Base-by-base conservation (phyloP, 2,113 vertebrate species). In the Aplodontia rufa region DNA sequence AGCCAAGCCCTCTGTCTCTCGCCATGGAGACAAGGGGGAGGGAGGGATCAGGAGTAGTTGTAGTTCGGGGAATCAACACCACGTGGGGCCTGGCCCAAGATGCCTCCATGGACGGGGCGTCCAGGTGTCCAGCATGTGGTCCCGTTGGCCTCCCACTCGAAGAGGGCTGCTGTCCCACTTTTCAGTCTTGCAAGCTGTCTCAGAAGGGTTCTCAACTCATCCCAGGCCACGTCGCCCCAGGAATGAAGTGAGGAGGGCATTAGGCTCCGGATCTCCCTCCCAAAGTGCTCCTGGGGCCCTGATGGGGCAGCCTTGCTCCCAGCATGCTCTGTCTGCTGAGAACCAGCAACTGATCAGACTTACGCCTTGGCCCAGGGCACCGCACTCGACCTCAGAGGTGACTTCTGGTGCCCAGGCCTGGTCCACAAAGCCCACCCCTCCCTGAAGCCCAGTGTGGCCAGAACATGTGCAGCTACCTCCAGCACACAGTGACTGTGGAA, bases 1-100 rank as follows among this genome's bases (percentile, higher is more conserved):
- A 90, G 93, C 94, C 95, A 90, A 90, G 75, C 95, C 87, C 93
- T 82, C 64, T 1, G 49, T 91, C 95, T 76, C 68, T 95, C 71
- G 12, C 64, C 87, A 42, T 45, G 58, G 84, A 83, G 81, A 92
- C 42, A n/a, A n/a, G 3, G 2, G 5, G 55, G 55, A 8, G 55
- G 71, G 22, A 66, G 45, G 6, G 66, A 20, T 26, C 5, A 3
- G 30, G 40, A 26, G 26, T 1, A 45, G 60, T 0, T 8, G n/a
- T 35, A 8, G 62, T 49, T 30, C 49, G 49, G 37, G 83, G 80
- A 82, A 17, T 45, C 42, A 1, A 20, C 19, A 26, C 1, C 19
- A 16, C 0, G 0, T 37, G 0, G 17, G 32, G 75, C 35, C 80
- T 30, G 1, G 28, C 13, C 1, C n/a, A 51, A 47, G 79, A n/a